phyloP scores from a whole-genome alignment of 2,113 vertebrate genomes.

The Cebus imitator region DNA sequence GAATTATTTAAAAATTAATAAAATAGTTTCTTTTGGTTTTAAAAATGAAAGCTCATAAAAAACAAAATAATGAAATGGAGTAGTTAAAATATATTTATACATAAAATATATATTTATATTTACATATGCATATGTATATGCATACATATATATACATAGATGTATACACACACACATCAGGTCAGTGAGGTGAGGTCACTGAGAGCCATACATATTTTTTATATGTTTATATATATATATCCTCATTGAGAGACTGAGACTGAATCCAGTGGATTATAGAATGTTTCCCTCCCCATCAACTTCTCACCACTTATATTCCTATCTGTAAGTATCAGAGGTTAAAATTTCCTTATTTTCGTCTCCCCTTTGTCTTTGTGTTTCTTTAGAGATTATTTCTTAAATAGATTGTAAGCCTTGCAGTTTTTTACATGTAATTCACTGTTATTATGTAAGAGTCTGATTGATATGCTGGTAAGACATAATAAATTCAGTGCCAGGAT shows the following conservation, averaged over 20 bases:
- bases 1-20: neutral
- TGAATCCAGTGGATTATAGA: neutral
- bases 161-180: too few species aligned
- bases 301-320: neutral
- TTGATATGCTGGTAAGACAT: neutral
- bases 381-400: neutral
- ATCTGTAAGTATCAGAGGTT: neutral
- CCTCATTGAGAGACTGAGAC: neutral
- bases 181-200: too few species aligned
- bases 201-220: too few species aligned
- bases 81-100: neutral
- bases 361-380: neutral
- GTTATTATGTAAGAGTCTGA: neutral
- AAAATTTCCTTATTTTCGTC: neutral
- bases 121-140: rapidly evolving
- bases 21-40: neutral
- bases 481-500: neutral
- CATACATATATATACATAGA: too few species aligned
- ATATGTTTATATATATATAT: too few species aligned
- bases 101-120: too few species aligned
- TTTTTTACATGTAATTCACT: neutral
- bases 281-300: neutral
- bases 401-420: neutral
- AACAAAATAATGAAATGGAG: neutral
- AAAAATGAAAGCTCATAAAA: neutral